Percentiles rank a stretch among this genome's conserved stretches.
Conservation (phyloP, 2,888 invertebrate genomes). For the Agonopterix heracliana region DNA sequence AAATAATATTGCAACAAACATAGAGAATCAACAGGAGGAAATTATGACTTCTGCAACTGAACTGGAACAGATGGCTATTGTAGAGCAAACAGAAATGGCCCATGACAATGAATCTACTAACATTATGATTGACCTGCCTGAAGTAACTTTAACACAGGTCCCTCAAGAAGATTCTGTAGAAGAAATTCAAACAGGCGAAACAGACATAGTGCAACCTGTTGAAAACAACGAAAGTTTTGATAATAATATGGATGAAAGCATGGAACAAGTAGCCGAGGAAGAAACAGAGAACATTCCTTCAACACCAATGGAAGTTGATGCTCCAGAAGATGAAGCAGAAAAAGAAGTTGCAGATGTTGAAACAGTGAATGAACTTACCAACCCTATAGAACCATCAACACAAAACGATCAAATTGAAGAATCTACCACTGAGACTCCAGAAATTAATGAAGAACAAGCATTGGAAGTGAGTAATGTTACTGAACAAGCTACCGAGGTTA, state of each 20-base stretch:
- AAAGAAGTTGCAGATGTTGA: slow-evolving; percentile 9
- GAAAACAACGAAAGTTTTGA: slow-evolving; percentile 10
- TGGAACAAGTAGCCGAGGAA: slow-evolving; percentile 12
- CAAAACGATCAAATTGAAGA: background rate
- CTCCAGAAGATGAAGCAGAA: slow-evolving; percentile 8
- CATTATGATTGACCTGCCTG: slow-evolving; percentile 28
- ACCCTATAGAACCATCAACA: background rate
- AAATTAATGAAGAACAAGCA: background rate
- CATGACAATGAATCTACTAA: slow-evolving; percentile 15
- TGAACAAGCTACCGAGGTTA: background rate
- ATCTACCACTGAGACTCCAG: background rate
- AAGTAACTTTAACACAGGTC: slow-evolving; percentile 26
- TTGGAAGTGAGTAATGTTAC: background rate
- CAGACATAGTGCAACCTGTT: background rate
- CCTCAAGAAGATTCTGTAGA: slow-evolving; percentile 10
- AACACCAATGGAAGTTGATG: slow-evolving; percentile 11
- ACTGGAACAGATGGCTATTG: slow-evolving; percentile 20
- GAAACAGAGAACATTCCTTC: slow-evolving; percentile 14
- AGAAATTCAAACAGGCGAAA: slow-evolving; percentile 4
- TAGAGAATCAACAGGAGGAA: background rate
- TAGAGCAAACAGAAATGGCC: slow-evolving; percentile 11
- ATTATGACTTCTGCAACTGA: slow-evolving; percentile 18
- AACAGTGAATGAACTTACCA: background rate
- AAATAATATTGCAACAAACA: slow-evolving; percentile 28
- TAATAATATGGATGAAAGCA: slow-evolving; percentile 8